phyloP scores from a whole-genome alignment of 1,140 invertebrate genomes.

The Zaprionus capensis region DNA sequence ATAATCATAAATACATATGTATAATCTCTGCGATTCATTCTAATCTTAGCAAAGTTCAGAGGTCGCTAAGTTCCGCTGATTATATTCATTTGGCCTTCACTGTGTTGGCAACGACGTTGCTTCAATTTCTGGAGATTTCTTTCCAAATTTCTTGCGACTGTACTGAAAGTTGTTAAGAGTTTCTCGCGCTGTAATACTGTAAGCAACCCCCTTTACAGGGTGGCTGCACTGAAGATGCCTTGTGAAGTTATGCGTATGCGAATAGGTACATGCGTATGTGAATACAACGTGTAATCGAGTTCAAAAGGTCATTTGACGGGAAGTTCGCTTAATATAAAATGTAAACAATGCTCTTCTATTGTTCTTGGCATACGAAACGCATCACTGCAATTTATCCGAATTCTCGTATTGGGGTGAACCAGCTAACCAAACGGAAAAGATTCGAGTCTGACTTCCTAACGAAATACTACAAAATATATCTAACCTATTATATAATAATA shows the following conservation, averaged over 20 bases:
- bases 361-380: constrained; percentile 23
- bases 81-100: constrained; percentile 8
- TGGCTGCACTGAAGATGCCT: constrained; percentile 9
- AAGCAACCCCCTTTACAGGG: constrained; percentile 32
- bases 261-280: background rate
- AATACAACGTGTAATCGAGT: constrained; percentile 10
- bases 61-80: background rate
- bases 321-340: constrained; percentile 6
- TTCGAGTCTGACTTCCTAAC: background rate
- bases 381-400: background rate
- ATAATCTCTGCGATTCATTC: background rate
- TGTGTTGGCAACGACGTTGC: background rate
- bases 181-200: constrained; percentile 16
- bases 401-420: constrained; percentile 7
- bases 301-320: constrained; percentile 32
- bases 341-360: constrained; percentile 56
- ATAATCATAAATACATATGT: background rate
- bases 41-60: constrained; percentile 13
- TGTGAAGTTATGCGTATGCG: background rate
- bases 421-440: background rate
- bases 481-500: background rate
- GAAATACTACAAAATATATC: background rate
- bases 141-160: constrained; percentile 17
- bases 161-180: constrained; percentile 24
- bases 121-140: constrained; percentile 13